phyloP scores from a whole-genome alignment of 2,797 vertebrate genomes.

The Jordanella pulchra region DNA sequence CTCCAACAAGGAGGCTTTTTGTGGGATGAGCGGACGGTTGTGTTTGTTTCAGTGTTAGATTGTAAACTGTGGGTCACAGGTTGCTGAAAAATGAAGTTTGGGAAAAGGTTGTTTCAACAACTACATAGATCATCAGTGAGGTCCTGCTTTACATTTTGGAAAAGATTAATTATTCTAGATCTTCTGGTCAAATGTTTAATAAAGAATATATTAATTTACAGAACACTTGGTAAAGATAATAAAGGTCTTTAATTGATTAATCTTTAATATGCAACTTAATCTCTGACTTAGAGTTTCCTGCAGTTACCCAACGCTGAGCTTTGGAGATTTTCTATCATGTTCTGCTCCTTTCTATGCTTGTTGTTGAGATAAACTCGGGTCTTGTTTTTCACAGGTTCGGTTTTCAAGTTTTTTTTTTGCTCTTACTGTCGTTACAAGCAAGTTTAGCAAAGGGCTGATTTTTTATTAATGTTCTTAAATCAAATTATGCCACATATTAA shows the following conservation, averaged over 20 bases:
- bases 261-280: not conserved
- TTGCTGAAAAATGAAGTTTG: conserved; percentile 22
- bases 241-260: not conserved
- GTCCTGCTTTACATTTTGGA: not conserved
- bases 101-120: conserved; percentile 8
- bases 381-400: not conserved
- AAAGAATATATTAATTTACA: too few species aligned
- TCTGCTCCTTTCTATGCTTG: not conserved
- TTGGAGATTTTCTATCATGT: not conserved
- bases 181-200: not conserved
- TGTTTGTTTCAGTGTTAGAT: conserved; percentile 29
- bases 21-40: conserved; percentile 48
- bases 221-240: not conserved
- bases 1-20: conserved; percentile 67
- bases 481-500: not conserved
- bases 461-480: not conserved
- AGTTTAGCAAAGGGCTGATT: not conserved
- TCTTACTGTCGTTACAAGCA: not conserved
- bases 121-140: not conserved
- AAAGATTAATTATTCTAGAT: not conserved
- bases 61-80: conserved; percentile 43
- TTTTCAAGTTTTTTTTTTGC: not conserved
- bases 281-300: not conserved
- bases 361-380: not conserved
- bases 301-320: not conserved